phyloP scores from a whole-genome alignment of 1,140 invertebrate species.

The Drosophila littoralis region DNA sequence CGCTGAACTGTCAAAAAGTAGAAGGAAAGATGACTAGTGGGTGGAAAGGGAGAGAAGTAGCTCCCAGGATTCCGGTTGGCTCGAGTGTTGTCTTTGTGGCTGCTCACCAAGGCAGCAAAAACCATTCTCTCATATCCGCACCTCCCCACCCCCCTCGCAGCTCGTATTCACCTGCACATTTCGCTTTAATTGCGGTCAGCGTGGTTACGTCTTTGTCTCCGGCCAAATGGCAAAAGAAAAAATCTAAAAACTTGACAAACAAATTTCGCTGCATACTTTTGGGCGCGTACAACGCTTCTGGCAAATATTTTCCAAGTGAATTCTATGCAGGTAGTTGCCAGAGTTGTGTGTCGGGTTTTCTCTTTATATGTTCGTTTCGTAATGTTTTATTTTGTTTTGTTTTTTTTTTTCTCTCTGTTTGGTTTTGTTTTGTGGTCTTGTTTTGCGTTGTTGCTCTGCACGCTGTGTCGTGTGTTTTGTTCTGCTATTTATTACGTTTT shows the following conservation, averaged over 20 bases:
- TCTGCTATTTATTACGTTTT: slow-evolving; percentile 43
- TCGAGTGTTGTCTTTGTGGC: slow-evolving; percentile 40
- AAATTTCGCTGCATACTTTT: slow-evolving; percentile 63
- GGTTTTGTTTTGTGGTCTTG: slow-evolving; percentile 15
- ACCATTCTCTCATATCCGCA: slow-evolving; percentile 19
- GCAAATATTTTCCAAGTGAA: slow-evolving; percentile 50
- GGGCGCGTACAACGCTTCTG: slow-evolving; percentile 46
- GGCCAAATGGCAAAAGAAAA: slow-evolving; percentile 39
- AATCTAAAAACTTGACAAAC: slow-evolving; percentile 38
- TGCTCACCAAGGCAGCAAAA: slow-evolving; percentile 49
- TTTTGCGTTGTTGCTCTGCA: slow-evolving; percentile 33
- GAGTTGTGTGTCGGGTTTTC: slow-evolving; percentile 39
- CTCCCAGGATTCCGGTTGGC: not conserved
- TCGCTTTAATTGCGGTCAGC: slow-evolving; percentile 76
- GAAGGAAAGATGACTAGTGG: not conserved
- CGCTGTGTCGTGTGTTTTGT: slow-evolving; percentile 25
- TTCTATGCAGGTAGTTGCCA: slow-evolving; percentile 36
- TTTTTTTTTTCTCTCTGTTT: slow-evolving; percentile 12
- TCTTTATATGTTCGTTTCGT: slow-evolving; percentile 5
- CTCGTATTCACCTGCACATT: slow-evolving; percentile 44
- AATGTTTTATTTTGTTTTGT: slow-evolving; percentile 11
- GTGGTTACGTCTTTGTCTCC: slow-evolving; percentile 68
- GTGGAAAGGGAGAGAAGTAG: not conserved
- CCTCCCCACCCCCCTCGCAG: slow-evolving; percentile 5
- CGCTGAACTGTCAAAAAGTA: slow-evolving; percentile 63